Conservation (phyloP, 2,888 invertebrate species). For the Altica lythri region DNA sequence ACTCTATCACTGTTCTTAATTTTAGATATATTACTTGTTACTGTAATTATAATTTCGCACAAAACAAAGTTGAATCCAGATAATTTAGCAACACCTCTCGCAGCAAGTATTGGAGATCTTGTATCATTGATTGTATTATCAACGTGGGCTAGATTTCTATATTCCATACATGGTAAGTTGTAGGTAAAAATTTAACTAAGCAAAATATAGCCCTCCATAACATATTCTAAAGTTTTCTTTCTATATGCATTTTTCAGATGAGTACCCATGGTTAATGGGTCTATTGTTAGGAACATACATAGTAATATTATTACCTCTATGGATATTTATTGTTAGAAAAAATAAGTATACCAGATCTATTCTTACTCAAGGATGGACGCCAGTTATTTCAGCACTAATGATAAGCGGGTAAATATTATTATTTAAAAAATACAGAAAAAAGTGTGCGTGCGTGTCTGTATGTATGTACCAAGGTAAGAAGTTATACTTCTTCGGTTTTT, state of each 20-base stretch:
- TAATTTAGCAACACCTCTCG: slow-evolving; percentile 95
- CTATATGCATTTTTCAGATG: slow-evolving; percentile 57
- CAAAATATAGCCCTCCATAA: not conserved
- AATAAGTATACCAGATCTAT: slow-evolving; percentile 88
- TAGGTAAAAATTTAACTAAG: slow-evolving; percentile 9
- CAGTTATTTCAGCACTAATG: slow-evolving; percentile 90
- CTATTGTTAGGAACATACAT: slow-evolving; percentile 63
- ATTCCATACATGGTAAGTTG: slow-evolving; percentile 67
- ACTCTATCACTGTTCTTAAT: too few relatives aligned
- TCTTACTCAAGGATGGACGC: slow-evolving; percentile 90
- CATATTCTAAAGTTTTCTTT: not conserved
- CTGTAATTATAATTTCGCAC: slow-evolving; percentile 84
- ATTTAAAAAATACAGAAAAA: too few relatives aligned
- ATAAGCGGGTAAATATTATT: slow-evolving; percentile 97
- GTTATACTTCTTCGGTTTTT: too few relatives aligned
- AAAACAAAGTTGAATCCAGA: slow-evolving; percentile 91
- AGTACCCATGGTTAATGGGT: slow-evolving; percentile 78
- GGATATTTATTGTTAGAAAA: slow-evolving; percentile 80
- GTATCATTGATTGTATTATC: slow-evolving; percentile 88
- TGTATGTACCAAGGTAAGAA: too few relatives aligned
- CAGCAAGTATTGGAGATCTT: slow-evolving; percentile 94
- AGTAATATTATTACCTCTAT: slow-evolving; percentile 69
- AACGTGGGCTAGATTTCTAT: slow-evolving; percentile 80
- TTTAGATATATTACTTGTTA: slow-evolving; percentile 85
- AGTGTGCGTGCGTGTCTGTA: too few relatives aligned